Evolutionary conservation across 2,888 invertebrate species (phyloP), one percentile per base, ranked within the genome.

Genomic region (Chymomyza procnemis): DNA sequence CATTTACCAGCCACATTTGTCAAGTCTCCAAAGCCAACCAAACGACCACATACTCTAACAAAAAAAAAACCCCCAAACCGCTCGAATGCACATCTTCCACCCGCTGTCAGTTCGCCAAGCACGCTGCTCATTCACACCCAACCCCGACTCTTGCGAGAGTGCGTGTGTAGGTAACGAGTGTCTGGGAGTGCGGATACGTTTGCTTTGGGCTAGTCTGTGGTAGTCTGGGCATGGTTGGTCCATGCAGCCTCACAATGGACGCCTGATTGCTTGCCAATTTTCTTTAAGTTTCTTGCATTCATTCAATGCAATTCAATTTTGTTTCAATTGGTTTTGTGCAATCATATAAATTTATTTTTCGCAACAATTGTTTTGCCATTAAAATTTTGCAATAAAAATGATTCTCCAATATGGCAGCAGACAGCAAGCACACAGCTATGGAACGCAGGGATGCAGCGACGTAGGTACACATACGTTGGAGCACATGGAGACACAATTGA

Each of bases 361-460:
- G 75, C 81, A 85, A 84, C 85, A 83, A 83, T 85, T 83, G 85
- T 78, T 83, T 85, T 79, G 85, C 81, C 81, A 83, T 85, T 85
- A 83, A 78, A 72, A 73, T 66, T 61, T 65, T 74, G 68, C 78
- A 73, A 70, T 67, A 54, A 54, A 55, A 56, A 56, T 62, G 61
- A 6, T 22, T 16, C 61, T 56, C 52, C 55, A 19, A 16, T 2
- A 50, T 4, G 18, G 18, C 8, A 16, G 8, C n/a, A 8, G 3
- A 14, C n/a, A 48, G 4, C 6, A n/a, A 14, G 6, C 48, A 48
- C 4, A 14, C 48, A 48, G 16, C 48, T 48, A 48, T n/a, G 16
- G 48, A 48, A n/a, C 47, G n/a, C 47, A 5, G 14, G 47, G n/a
- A 14, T n/a, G 8, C 46, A 41, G n/a, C n/a, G n/a, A n/a, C n/a